Conservation (phyloP, 2,888 invertebrate species). For the Idaea dimidiata region DNA sequence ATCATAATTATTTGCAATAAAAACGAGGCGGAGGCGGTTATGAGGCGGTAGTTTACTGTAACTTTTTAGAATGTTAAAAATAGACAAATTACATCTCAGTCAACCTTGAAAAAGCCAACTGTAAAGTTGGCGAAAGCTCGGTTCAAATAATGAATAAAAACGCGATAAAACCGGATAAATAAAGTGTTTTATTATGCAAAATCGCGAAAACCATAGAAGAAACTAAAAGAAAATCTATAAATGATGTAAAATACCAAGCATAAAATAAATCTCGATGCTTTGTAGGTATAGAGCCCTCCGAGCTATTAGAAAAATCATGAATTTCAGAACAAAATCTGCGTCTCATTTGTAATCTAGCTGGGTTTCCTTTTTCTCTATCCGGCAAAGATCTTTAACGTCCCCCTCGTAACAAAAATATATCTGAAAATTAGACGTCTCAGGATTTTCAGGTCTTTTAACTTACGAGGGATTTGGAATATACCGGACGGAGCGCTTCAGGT, state of each 20-base stretch:
- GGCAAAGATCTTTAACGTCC: background rate
- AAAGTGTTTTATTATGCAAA: no score
- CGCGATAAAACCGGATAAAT: no score
- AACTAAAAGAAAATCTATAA: background rate
- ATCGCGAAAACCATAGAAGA: no score
- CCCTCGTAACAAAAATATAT: background rate
- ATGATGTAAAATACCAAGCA: background rate
- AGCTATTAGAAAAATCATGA: background rate
- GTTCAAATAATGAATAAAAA: no score
- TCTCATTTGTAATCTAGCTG: background rate
- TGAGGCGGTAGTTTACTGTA: no score
- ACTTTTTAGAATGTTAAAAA: no score
- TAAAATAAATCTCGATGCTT: background rate
- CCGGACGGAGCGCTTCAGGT: conserved; percentile 35
- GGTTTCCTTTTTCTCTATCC: background rate
- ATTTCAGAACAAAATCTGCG: background rate
- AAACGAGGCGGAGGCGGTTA: no score
- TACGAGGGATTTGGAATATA: conserved; percentile 28
- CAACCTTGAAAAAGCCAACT: conserved; percentile 6
- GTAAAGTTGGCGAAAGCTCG: no score
- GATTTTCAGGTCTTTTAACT: conserved; percentile 1
- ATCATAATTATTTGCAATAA: no score
- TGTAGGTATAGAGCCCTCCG: background rate
- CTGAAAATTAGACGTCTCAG: background rate
- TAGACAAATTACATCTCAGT: no score